phyloP scores from a whole-genome alignment of 2,888 invertebrate species.

The Eumerus sabulonum region DNA sequence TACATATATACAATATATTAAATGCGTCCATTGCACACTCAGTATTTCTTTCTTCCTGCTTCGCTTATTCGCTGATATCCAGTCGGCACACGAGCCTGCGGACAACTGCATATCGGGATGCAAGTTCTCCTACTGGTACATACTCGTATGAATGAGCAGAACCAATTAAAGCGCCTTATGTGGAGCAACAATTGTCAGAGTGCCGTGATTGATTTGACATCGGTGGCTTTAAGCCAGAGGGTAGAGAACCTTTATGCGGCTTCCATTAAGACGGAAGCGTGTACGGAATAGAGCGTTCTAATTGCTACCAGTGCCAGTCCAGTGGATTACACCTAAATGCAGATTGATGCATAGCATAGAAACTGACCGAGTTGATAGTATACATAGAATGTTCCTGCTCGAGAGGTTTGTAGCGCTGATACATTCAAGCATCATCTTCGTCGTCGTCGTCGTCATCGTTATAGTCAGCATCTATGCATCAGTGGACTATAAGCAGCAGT shows the following conservation, averaged over 20 bases:
- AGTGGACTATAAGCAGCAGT: conserved; percentile 33
- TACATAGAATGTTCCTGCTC: neutral
- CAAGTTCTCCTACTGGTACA: no score
- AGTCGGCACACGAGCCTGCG: no score
- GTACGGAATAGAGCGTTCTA: conserved; percentile 37
- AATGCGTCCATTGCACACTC: conserved; percentile 43
- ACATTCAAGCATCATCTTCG: conserved; percentile 55
- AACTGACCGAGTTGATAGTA: neutral
- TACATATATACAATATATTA: conserved; percentile 18
- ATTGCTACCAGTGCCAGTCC: conserved; percentile 37
- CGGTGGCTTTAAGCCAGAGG: neutral
- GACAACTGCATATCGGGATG: no score
- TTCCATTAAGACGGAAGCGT: conserved; percentile 17
- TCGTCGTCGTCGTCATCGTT: no score
- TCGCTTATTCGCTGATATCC: neutral
- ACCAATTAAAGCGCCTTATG: conserved; percentile 56
- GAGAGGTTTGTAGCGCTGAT: conserved; percentile 21
- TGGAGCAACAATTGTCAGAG: conserved; percentile 64
- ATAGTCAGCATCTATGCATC: conserved; percentile 19
- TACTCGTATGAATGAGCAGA: conserved; percentile 15
- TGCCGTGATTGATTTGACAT: conserved; percentile 64
- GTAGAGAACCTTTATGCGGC: conserved; percentile 27
- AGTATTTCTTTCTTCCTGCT: conserved; percentile 2
- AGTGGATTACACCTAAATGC: neutral
- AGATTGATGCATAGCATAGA: no score